phyloP scores from a whole-genome alignment of 2,888 invertebrate genomes.

The Panzeria rudis region DNA sequence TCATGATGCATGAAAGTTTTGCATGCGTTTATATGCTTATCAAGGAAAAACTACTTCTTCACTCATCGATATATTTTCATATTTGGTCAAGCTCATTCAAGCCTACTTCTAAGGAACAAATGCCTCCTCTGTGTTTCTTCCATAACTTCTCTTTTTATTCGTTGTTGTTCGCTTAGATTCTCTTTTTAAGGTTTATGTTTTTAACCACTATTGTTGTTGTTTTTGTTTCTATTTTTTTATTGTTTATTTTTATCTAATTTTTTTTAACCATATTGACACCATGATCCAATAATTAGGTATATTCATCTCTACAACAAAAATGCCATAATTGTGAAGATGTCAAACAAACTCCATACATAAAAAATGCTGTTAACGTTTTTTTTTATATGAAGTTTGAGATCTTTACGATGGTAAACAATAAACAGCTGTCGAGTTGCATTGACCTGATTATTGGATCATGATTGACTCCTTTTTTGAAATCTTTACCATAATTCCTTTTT shows the following conservation, averaged over 20 bases:
- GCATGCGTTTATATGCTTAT: background rate
- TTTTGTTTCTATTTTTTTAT: conserved; percentile 60
- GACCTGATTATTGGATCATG: too few relatives aligned
- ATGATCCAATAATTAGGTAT: background rate
- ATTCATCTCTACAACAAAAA: too few relatives aligned
- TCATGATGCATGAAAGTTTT: conserved; percentile 7
- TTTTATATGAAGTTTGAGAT: too few relatives aligned
- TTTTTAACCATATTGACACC: conserved; percentile 62
- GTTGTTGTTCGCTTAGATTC: conserved; percentile 51
- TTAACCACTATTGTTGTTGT: conserved; percentile 67
- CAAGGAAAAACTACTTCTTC: background rate
- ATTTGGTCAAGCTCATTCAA: background rate
- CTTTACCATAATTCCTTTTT: conserved; percentile 43
- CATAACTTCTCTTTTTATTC: conserved; percentile 21
- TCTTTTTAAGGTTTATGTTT: conserved; percentile 52
- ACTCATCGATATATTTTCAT: background rate
- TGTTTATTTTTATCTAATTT: conserved; percentile 55
- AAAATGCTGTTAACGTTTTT: too few relatives aligned
- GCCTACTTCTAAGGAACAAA: background rate
- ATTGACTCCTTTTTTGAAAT: conserved; percentile 46
- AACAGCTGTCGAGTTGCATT: too few relatives aligned
- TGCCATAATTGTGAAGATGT: too few relatives aligned
- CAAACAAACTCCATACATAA: too few relatives aligned
- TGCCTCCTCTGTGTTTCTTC: conserved; percentile 9
- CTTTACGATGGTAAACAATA: too few relatives aligned